phyloP scores from a whole-genome alignment of 2,797 vertebrate genomes.

The Smutsia temminckii region DNA sequence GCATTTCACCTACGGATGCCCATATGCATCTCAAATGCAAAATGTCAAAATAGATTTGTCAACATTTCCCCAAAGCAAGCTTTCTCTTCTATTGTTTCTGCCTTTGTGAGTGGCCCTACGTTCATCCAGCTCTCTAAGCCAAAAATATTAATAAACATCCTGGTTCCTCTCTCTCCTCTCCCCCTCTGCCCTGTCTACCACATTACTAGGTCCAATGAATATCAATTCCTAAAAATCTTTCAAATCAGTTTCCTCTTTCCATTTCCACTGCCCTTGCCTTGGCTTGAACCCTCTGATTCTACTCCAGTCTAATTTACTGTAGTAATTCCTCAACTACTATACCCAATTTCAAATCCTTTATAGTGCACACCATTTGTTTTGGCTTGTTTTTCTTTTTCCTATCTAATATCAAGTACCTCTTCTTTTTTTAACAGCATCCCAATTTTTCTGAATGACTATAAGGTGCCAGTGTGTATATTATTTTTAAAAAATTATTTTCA shows the following conservation, averaged over 20 bases:
- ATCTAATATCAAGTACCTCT: not conserved
- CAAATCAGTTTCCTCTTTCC: not conserved
- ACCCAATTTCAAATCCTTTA: not conserved
- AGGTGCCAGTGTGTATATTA: not conserved
- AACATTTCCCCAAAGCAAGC: conserved; percentile 15
- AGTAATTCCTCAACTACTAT: not conserved
- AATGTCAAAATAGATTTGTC: conserved; percentile 13
- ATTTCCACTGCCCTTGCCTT: not conserved
- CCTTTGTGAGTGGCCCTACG: not conserved
- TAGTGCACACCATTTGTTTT: not conserved
- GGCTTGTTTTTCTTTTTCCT: not conserved
- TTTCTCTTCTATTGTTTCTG: not conserved
- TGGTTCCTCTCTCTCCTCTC: not conserved
- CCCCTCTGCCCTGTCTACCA: not conserved
- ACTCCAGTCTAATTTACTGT: not conserved
- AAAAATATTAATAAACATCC: not conserved
- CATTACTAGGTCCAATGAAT: not conserved
- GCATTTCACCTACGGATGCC: not conserved
- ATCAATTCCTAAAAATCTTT: not conserved
- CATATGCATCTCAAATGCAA: not conserved
- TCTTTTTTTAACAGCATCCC: not conserved
- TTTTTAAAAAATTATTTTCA: conserved; percentile 34
- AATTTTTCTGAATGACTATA: conserved; percentile 37
- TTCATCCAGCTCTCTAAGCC: not conserved
- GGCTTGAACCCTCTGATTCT: not conserved